Conservation (phyloP, 2,113 vertebrate genomes). For the Alces alces region DNA sequence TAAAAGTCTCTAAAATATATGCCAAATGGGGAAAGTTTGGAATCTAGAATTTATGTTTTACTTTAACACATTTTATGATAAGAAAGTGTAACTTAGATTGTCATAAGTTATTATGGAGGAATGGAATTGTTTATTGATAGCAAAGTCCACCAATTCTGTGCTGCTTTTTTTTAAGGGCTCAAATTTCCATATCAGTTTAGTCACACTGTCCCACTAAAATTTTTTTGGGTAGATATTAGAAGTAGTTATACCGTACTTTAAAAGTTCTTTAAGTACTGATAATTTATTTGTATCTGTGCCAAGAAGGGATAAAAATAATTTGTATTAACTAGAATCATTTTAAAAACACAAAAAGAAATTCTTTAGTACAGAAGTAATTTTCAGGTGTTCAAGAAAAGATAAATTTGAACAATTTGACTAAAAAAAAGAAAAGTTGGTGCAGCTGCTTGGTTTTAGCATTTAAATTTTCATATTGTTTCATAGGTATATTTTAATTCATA, state of each 20-base stretch:
- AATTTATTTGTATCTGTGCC: neutral
- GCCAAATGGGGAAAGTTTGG: neutral
- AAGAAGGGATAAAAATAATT: neutral
- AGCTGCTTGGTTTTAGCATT: constrained; percentile 13
- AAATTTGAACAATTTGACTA: neutral
- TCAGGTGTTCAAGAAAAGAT: neutral
- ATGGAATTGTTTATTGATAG: neutral
- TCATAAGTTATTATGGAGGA: neutral
- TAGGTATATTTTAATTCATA: neutral
- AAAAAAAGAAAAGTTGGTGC: neutral
- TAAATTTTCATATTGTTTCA: neutral
- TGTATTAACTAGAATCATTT: neutral
- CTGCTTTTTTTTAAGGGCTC: neutral
- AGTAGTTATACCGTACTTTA: neutral
- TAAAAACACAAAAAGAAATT: neutral
- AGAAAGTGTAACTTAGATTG: neutral
- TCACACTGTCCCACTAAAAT: neutral
- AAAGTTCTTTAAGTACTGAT: constrained; percentile 16
- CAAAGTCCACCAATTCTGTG: neutral
- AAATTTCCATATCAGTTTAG: neutral
- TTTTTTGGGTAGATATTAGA: neutral
- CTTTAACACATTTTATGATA: neutral
- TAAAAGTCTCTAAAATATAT: neutral
- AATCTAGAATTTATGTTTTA: neutral
- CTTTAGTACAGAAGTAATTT: neutral